Evolutionary conservation across 1,140 invertebrate species (phyloP).

Genomic region (Gryon sp.): DNA sequence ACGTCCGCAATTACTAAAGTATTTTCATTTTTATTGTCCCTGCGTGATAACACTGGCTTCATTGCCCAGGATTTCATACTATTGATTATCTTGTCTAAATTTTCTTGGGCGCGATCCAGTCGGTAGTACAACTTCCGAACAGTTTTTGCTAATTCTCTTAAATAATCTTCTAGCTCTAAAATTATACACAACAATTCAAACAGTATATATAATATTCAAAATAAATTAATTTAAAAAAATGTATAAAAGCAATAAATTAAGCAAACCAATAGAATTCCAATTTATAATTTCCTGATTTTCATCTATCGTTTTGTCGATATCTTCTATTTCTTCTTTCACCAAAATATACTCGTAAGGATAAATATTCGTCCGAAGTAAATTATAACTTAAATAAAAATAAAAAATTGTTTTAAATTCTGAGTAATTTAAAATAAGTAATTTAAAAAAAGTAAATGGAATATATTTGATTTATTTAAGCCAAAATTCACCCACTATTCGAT

Average conservation of each 20-base stretch:
- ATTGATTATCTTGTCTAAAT: conserved; percentile 75
- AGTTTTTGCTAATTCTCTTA: conserved; percentile 78
- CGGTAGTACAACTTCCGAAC: conserved; percentile 81
- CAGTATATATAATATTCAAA: too few species aligned
- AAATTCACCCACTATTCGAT: conserved; percentile 69
- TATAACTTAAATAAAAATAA: conserved; percentile 78
- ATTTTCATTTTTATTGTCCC: conserved; percentile 82
- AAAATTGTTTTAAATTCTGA: background rate
- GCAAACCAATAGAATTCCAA: conserved; percentile 83
- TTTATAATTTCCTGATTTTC: conserved; percentile 80
- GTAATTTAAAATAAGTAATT: background rate
- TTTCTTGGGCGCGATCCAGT: conserved; percentile 81
- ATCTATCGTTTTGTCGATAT: conserved; percentile 81
- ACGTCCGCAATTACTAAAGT: conserved; percentile 82
- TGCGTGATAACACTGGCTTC: conserved; percentile 84
- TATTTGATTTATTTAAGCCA: background rate
- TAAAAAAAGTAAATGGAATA: background rate
- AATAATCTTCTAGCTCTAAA: conserved; percentile 81
- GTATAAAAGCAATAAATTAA: conserved; percentile 1
- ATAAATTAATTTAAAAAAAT: conserved; percentile 51
- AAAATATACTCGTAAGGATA: conserved; percentile 81
- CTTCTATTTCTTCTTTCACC: conserved; percentile 80
- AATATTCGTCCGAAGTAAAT: conserved; percentile 80
- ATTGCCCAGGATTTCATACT: conserved; percentile 85
- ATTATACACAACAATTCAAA: conserved; percentile 58